Percentiles rank a stretch among this genome's conserved stretches.
These are phyloP conservation scores for Bothrops jararaca DNA, from an alignment of 2,113 vertebrate genomes.

Conservation along the genomic window DNA sequence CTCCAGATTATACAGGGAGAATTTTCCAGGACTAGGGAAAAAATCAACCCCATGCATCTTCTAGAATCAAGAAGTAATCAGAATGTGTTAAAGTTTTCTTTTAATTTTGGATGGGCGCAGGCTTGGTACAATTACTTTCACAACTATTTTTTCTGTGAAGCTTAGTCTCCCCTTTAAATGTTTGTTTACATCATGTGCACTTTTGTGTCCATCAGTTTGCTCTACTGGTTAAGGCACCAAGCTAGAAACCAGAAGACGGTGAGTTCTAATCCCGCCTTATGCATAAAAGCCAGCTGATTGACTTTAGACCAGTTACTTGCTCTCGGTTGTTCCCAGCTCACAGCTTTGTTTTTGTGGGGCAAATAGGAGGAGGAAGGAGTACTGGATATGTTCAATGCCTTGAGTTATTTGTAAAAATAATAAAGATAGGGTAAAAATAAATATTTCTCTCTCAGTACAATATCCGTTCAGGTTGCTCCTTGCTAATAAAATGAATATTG, in stretches of 20 bases:
- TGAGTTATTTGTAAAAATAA: neutral
- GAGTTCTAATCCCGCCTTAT: neutral
- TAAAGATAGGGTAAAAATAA: neutral
- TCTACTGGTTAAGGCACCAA: neutral
- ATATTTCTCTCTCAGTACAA: neutral
- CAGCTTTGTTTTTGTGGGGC: neutral
- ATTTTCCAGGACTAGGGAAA: neutral
- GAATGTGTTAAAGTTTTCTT: neutral
- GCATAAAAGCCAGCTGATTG: neutral
- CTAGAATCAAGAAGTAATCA: neutral
- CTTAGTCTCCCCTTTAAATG: neutral
- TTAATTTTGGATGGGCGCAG: neutral
- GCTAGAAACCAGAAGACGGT: neutral
- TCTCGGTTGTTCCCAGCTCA: neutral
- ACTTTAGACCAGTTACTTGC: neutral
- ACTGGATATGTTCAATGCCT: neutral
- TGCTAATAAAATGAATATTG: neutral
- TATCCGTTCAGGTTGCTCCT: neutral
- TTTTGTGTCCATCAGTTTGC: neutral
- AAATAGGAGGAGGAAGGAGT: neutral
- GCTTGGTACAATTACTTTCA: neutral
- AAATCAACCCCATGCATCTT: neutral
- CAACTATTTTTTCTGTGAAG: neutral
- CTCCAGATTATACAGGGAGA: neutral
- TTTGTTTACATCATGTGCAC: neutral